Conservation (phyloP, 2,888 invertebrate species). For the Perdita meconis region DNA sequence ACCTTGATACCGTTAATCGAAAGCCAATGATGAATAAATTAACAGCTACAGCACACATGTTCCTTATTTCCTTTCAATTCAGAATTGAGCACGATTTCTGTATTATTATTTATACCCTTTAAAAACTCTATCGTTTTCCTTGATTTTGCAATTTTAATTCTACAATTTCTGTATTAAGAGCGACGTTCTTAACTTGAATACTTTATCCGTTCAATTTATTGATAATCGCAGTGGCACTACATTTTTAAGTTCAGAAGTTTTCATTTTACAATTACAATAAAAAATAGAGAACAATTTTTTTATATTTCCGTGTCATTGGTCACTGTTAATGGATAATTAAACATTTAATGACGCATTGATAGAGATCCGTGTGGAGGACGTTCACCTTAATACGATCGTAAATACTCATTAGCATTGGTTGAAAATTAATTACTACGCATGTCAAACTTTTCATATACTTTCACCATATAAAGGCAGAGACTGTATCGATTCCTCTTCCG, state of each 20-base stretch:
- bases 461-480: slow-evolving; percentile 39
- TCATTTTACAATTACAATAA: too few species aligned
- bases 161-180: too few species aligned
- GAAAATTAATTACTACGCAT: neutral
- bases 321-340: too few species aligned
- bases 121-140: neutral
- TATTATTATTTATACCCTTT: neutral
- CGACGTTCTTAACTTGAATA: too few species aligned
- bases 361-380: neutral
- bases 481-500: slow-evolving; percentile 15
- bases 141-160: too few species aligned
- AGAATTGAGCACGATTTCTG: neutral
- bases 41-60: too few species aligned
- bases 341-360: too few species aligned
- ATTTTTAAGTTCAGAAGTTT: too few species aligned
- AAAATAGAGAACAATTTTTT: too few species aligned
- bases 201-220: too few species aligned
- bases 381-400: neutral
- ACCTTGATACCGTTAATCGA: slow-evolving; percentile 13
- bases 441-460: slow-evolving; percentile 37
- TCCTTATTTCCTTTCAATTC: neutral
- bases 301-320: too few species aligned
- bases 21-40: neutral
- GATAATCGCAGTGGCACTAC: too few species aligned
- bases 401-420: slow-evolving; percentile 10